These are phyloP conservation scores for Falco cherrug DNA, from an alignment of 2,797 vertebrate genomes.

Conservation along the genomic window DNA sequence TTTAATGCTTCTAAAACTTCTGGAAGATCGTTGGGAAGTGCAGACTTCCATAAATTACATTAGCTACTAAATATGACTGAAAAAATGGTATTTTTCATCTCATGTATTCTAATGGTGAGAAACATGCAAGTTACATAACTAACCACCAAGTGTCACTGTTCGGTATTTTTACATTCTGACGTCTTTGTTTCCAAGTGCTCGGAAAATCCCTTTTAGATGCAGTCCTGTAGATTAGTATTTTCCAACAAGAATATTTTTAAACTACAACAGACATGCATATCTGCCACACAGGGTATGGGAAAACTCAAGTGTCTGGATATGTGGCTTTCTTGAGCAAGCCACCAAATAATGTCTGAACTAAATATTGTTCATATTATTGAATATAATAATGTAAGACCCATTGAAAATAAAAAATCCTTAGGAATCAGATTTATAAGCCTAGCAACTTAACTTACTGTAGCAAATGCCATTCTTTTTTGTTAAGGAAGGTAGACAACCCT, in stretches of 20 bases:
- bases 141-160: slow-evolving; percentile 59
- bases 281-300: neutral
- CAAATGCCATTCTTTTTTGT: neutral
- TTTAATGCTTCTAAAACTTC: neutral
- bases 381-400: neutral
- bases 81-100: neutral
- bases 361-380: neutral
- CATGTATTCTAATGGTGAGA: neutral
- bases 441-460: neutral
- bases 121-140: slow-evolving; percentile 51
- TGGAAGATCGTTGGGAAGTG: neutral
- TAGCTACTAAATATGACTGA: neutral
- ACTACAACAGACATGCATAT: neutral
- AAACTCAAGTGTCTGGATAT: neutral
- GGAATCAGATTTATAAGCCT: neutral
- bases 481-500: neutral
- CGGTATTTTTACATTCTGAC: slow-evolving; percentile 15
- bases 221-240: neutral
- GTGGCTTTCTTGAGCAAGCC: neutral
- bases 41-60: neutral
- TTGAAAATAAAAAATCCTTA: neutral
- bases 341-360: neutral
- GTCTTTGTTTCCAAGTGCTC: slow-evolving; percentile 22
- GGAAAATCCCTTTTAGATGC: slow-evolving; percentile 1
- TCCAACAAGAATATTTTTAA: neutral